Evolutionary conservation across 1,140 invertebrate species (phyloP), one percentile per base, ranked within the genome.

Genomic region (Globodera ellingtonae): DNA sequence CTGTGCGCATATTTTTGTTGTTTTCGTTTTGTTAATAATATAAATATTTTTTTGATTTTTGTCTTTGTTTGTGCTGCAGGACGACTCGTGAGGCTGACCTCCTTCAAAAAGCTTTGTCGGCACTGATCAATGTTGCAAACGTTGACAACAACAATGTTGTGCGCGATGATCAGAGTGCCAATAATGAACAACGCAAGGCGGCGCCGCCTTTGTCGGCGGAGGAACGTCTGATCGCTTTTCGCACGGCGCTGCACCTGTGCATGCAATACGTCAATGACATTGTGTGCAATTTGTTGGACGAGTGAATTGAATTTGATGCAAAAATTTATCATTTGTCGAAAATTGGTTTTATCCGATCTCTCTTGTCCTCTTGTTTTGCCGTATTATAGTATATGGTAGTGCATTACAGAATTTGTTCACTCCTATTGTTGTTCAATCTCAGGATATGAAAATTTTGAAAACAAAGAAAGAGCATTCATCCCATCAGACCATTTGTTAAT

Each of bases 31-130:
- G 35, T 35, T 35, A 35, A 35, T 35, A 35, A 35, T 35, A 35
- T 35, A 35, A 62, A 66, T 13, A 44, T 62, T 10, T 62, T 10
- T 65, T 21, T 62, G 24, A 50, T 21, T n/a, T 66, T 65, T 59
- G 18, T 44, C 9, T 13, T n/a, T 67, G 6, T 46, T 0, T 35
- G 1, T 44, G 7, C n/a, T 69, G 3, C 48, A 77, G 75, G 18
- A 77, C 75, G 6, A 77, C 75, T 69, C 47, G 65, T 7, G 75
- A 77, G 65, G 24, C 65, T 21, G 69, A 21, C 44, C 21, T 69
- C 15, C 65, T 77, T 24, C 48, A 67, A 13, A 62, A 47, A 10
- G 21, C 24, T 65, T 35, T 77, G 5, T 6, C 52, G 5, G 75
- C 18, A 46, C 44, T 56, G 7, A 75, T 75, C 65, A 15, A 35